Percentiles rank a stretch among this genome's conserved stretches.
These are phyloP conservation scores for Pseudomyrmex pallidus DNA, from an alignment of 1,140 invertebrate species.

Conservation along the genomic window DNA sequence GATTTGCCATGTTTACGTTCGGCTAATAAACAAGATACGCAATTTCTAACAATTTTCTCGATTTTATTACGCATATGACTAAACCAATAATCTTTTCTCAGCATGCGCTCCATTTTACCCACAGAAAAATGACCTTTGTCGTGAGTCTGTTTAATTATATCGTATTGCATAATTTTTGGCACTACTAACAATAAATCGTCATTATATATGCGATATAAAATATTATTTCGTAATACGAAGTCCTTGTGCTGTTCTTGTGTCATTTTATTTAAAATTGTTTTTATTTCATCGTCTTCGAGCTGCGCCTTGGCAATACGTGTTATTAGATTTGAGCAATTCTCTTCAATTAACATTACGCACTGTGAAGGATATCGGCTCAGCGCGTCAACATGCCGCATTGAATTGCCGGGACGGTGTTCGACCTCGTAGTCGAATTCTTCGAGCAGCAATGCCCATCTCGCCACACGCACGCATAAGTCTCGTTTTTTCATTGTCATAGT, in stretches of 20 bases:
- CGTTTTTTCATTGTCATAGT: constrained; percentile 23
- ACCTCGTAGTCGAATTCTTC: constrained; percentile 16
- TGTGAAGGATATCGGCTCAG: not conserved
- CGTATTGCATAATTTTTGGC: too few species aligned
- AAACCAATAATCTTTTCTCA: constrained; percentile 57
- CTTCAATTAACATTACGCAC: not conserved
- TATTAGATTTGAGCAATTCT: not conserved
- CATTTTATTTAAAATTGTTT: not conserved
- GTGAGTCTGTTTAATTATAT: too few species aligned
- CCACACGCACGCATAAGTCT: constrained; percentile 4
- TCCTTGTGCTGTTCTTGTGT: not conserved
- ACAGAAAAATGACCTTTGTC: too few species aligned
- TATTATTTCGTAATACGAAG: not conserved
- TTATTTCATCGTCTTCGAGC: not conserved
- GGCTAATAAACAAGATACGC: constrained; percentile 23
- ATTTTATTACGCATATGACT: constrained; percentile 19
- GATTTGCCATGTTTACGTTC: constrained; percentile 21
- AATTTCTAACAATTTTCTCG: constrained; percentile 23
- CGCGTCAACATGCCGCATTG: constrained; percentile 14
- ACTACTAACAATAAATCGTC: too few species aligned
- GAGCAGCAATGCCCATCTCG: constrained; percentile 7
- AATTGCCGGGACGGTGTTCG: not conserved
- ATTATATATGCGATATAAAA: too few species aligned
- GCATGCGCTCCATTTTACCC: not conserved
- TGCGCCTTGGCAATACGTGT: not conserved